Base-by-base conservation (phyloP, 2,888 invertebrate genomes). In the Gastrophysa polygoni region DNA sequence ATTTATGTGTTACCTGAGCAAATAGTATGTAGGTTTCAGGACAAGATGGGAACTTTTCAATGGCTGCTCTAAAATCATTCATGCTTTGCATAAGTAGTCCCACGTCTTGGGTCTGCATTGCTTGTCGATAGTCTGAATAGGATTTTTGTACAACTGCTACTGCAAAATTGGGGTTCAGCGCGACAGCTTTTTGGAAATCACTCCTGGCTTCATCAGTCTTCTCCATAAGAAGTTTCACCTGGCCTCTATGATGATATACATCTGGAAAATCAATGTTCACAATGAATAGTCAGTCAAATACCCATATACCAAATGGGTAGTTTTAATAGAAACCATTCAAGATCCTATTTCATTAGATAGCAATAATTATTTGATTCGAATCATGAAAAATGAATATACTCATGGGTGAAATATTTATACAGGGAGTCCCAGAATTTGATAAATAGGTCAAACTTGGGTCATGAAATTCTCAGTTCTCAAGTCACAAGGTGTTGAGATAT, bases 231-330 rank as follows among this genome's bases (percentile, higher is more conserved):
- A 97, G 83, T 77, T 92, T 88, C 7, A 96, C 91, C 87, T 97
- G 89, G 54, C 96, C 97, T 66, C 96, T 85, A 77, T 98, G 96
- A 79, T 96, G 95, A 80, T 92, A 97, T 56, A 98, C 89, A 79
- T 98, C 98, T 18, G 62, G n/a, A 72, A 71, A 49, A 44, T 54
- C 46, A n/a, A n/a, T n/a, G n/a, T n/a, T n/a, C n/a, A n/a, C n/a
- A n/a, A n/a, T n/a, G n/a, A n/a, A n/a, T n/a, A n/a, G n/a, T n/a
- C n/a, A n/a, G n/a, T n/a, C n/a, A n/a, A n/a, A n/a, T n/a, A n/a
- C n/a, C n/a, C n/a, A n/a, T n/a, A n/a, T n/a, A n/a, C n/a, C n/a
- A n/a, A n/a, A n/a, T n/a, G n/a, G n/a, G n/a, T n/a, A n/a, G n/a
- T n/a, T n/a, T n/a, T n/a, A n/a, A n/a, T n/a, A n/a, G n/a, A n/a